These are phyloP conservation scores for Oreochromis grahami DNA, from an alignment of 2,797 vertebrate genomes.

Conservation along the genomic window DNA sequence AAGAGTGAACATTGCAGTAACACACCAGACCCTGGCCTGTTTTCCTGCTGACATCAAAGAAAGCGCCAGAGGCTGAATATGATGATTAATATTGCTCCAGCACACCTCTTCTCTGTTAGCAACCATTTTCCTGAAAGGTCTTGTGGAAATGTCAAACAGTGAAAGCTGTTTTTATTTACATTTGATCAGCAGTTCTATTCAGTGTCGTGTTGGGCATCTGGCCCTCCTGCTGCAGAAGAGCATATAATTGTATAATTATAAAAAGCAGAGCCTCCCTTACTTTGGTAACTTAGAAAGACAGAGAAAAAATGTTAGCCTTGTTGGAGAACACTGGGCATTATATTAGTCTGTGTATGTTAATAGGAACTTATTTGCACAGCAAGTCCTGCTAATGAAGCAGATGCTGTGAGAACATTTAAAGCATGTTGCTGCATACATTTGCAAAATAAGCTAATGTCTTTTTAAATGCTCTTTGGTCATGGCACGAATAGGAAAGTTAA, in stretches of 20 bases:
- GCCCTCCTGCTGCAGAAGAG: neutral
- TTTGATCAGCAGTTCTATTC: neutral
- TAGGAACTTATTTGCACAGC: neutral
- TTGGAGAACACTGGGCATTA: neutral
- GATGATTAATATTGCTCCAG: neutral
- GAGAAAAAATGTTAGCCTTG: neutral
- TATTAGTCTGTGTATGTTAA: neutral
- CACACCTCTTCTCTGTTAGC: neutral
- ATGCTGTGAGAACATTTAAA: neutral
- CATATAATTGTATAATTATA: neutral
- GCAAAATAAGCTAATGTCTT: neutral
- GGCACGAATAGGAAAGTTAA: neutral
- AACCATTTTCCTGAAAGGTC: neutral
- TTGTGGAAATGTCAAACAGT: neutral
- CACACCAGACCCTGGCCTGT: neutral
- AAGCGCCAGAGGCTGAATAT: neutral
- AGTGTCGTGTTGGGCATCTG: neutral
- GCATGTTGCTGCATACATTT: neutral
- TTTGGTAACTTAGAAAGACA: neutral
- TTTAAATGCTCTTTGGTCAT: neutral
- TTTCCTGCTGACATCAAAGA: neutral
- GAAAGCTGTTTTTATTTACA: neutral
- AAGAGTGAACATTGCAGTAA: neutral
- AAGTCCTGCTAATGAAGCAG: neutral
- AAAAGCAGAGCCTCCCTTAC: neutral